Evolutionary conservation across 2,888 invertebrate species (phyloP).

Genomic region (Notodonta dromedarius): DNA sequence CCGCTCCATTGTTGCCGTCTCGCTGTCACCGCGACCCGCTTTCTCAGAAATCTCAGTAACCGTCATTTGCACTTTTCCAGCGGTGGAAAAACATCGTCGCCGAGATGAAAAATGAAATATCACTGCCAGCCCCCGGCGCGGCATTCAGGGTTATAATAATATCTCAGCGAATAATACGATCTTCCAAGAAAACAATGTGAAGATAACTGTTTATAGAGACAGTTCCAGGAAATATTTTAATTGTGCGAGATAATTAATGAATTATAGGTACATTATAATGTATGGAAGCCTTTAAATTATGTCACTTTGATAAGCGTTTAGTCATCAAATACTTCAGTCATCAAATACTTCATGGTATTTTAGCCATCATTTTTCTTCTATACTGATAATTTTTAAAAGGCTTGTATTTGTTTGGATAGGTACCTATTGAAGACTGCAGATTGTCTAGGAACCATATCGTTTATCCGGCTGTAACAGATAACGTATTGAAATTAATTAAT

Average conservation of each 20-base stretch:
- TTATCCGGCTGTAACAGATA: no score
- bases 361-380: no score
- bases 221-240: conserved; percentile 1
- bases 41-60: conserved; percentile 64
- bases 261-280: no score
- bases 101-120: conserved; percentile 79
- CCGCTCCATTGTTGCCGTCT: conserved; percentile 43
- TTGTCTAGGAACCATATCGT: no score
- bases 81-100: conserved; percentile 63
- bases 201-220: conserved; percentile 1
- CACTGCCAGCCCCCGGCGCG: conserved; percentile 53
- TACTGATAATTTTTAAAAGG: no score
- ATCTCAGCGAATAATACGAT: conserved; percentile 37
- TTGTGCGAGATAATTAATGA: neutral
- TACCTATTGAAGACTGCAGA: no score
- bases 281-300: no score
- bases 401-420: no score
- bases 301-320: no score
- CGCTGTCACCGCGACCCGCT: conserved; percentile 55
- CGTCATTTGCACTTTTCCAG: conserved; percentile 78
- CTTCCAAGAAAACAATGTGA: conserved; percentile 34
- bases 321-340: no score
- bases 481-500: no score
- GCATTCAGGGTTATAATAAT: conserved; percentile 23
- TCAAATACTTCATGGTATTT: no score